These are phyloP conservation scores for Scomber colias DNA, from an alignment of 2,113 vertebrate species.

Conservation along the genomic window DNA sequence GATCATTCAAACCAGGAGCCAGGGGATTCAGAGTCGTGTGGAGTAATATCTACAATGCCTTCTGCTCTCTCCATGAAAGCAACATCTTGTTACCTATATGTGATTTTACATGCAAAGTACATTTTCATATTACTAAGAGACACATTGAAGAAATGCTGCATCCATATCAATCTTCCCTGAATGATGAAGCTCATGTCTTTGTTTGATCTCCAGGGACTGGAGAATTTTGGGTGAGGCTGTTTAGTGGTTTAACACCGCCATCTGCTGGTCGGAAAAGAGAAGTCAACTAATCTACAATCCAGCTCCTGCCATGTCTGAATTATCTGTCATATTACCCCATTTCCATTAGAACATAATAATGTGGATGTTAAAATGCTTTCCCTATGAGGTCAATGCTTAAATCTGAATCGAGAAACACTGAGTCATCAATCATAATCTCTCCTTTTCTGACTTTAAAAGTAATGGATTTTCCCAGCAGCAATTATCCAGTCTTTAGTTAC, in stretches of 20 bases:
- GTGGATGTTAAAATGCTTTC: slow-evolving; percentile 6
- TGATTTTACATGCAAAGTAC: slow-evolving; percentile 12
- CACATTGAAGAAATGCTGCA: slow-evolving; percentile 53
- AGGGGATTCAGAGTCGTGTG: slow-evolving; percentile 19
- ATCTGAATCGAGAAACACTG: not conserved
- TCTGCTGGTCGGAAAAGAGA: slow-evolving; percentile 65
- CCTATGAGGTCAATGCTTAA: not conserved
- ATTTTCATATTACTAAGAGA: slow-evolving; percentile 40
- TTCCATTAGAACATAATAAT: slow-evolving; percentile 12
- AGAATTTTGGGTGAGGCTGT: not conserved
- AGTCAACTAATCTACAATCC: not conserved
- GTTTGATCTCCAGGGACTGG: slow-evolving; percentile 61
- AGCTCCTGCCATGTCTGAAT: not conserved
- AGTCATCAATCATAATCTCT: slow-evolving; percentile 8
- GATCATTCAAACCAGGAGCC: slow-evolving; percentile 5
- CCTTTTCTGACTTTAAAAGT: slow-evolving; percentile 5
- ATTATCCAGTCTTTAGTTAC: slow-evolving; percentile 43
- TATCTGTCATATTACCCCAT: not conserved
- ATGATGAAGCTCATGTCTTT: slow-evolving; percentile 64
- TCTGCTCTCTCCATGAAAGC: slow-evolving; percentile 11
- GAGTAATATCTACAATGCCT: slow-evolving; percentile 9
- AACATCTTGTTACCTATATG: not conserved
- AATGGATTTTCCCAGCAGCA: slow-evolving; percentile 23
- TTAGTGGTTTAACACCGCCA: slow-evolving; percentile 58
- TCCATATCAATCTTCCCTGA: slow-evolving; percentile 60